Percentiles rank a stretch among this genome's conserved stretches.
Evolutionary conservation across 2,797 vertebrate species (phyloP).

Genomic region (Rhabdomys pumilio): DNA sequence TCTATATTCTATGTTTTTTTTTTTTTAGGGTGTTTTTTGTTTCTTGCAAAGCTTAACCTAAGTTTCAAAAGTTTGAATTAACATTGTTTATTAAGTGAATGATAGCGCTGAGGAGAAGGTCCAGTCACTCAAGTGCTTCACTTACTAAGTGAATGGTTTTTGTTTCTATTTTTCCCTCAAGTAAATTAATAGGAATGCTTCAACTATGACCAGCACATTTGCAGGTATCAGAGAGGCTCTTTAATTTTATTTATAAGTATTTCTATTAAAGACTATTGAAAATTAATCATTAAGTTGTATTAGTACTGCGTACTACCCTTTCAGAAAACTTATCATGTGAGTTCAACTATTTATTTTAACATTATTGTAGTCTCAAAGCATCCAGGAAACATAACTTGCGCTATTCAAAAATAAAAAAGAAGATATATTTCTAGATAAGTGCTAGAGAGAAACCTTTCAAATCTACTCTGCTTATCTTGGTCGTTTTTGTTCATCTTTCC

Average conservation of each 20-base stretch:
- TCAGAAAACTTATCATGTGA: constrained; percentile 40
- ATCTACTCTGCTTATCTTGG: not conserved
- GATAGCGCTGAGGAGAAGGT: not conserved
- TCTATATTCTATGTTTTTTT: not conserved
- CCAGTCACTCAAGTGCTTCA: not conserved
- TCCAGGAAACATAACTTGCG: constrained; percentile 1
- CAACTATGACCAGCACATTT: not conserved
- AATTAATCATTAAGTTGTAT: not conserved
- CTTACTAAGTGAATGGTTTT: constrained; percentile 36
- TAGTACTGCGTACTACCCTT: not conserved
- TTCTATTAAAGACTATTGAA: not conserved
- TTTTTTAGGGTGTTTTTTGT: not conserved
- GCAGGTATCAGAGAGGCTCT: not conserved
- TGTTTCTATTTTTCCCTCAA: not conserved
- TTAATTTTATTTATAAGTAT: constrained; percentile 31
- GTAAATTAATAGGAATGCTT: constrained; percentile 4
- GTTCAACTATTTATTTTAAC: not conserved
- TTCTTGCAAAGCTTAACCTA: not conserved
- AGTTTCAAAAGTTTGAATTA: not conserved
- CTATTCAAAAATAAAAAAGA: constrained; percentile 38
- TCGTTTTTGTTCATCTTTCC: not conserved
- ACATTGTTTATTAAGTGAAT: not conserved
- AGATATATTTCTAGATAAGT: not conserved
- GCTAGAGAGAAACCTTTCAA: not conserved
- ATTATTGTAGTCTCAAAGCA: not conserved